Evolutionary conservation across 2,888 invertebrate species (phyloP), one percentile per base, ranked within the genome.

Genomic region (Tetanocera ferruginea): DNA sequence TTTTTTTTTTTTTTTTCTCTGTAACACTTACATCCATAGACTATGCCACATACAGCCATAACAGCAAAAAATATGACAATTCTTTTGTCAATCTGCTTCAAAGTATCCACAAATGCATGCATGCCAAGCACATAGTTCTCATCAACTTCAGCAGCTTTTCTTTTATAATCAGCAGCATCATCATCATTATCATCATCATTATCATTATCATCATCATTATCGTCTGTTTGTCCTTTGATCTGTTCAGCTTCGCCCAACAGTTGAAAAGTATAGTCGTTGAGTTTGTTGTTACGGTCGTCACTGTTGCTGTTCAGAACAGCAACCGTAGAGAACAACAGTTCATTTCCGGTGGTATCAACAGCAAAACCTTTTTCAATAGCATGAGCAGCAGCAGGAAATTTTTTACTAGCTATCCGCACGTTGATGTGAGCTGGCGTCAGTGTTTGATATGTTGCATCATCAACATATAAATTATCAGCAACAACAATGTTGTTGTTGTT

Each of bases 21-120:
- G 70, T 28, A 31, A 11, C 84, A 92, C 92, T 91, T 84, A 92
- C 93, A 91, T 51, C 90, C 89, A 83, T 92, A 93, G 55, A 91
- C 88, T 69, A 92, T 84, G n/a, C 91, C 90, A 73, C 91, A 90
- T 67, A 92, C 85, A 78, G 91, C 90, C 83, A 92, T 88, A 70
- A 90, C 88, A 81, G 80, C 90, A 75, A 90, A 83, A 57, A 89
- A 84, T 34, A 86, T 86, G 76, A 89, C 80, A 23, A 88, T 85
- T 79, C 88, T 84, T 78, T 87, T 86, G 80, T 90, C 85, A 80
- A 91, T 84, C 81, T 84, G 85, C 77, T 80, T 79, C 74, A 88
- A 77, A 70, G 83, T 73, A 51, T 83, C 34, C 62, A 86, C 77
- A 71, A 84, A 69, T 57, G 83, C 83, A 83, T 77, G 74, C 64